Percentiles rank a stretch among this genome's conserved stretches.
phyloP scores from a whole-genome alignment of 2,888 invertebrate genomes.

The Drosophila melanosoma region DNA sequence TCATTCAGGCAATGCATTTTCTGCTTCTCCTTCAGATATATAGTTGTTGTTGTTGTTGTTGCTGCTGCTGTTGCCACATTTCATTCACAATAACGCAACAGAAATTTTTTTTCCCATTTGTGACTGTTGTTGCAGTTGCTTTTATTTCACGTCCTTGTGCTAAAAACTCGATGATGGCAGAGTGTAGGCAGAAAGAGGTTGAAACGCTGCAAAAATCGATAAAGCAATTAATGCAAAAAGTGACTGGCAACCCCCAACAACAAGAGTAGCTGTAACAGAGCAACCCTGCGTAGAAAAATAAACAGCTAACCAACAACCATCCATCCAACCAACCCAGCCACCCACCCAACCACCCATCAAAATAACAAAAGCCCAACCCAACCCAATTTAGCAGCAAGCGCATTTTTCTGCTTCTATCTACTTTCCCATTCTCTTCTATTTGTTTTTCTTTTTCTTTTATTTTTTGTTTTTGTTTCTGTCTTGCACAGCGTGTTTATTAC shows the following conservation, averaged over 20 bases:
- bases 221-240: conserved; percentile 81
- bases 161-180: conserved; percentile 43
- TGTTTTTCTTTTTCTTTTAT: conserved; percentile 2
- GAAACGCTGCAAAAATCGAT: conserved; percentile 74
- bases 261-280: conserved; percentile 13
- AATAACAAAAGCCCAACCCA: conserved; percentile 14
- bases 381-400: conserved; percentile 25
- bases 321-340: conserved; percentile 20
- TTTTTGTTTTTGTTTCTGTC: conserved; percentile 37
- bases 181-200: conserved; percentile 26
- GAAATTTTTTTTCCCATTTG: conserved; percentile 46
- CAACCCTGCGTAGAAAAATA: conserved; percentile 70
- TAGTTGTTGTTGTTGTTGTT: conserved; percentile 26
- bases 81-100: conserved; percentile 57
- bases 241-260: conserved; percentile 56
- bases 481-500: conserved; percentile 64
- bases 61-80: conserved; percentile 44
- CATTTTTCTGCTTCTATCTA: conserved; percentile 11
- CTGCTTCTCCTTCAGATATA: conserved; percentile 29
- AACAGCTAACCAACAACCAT: conserved; percentile 41
- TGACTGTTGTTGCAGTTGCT: conserved; percentile 38
- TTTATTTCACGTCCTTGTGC: conserved; percentile 75
- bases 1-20: conserved; percentile 63
- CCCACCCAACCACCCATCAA: conserved; percentile 18
- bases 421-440: conserved; percentile 8